phyloP scores from a whole-genome alignment of 2,797 vertebrate species.

The Bufotes viridis region DNA sequence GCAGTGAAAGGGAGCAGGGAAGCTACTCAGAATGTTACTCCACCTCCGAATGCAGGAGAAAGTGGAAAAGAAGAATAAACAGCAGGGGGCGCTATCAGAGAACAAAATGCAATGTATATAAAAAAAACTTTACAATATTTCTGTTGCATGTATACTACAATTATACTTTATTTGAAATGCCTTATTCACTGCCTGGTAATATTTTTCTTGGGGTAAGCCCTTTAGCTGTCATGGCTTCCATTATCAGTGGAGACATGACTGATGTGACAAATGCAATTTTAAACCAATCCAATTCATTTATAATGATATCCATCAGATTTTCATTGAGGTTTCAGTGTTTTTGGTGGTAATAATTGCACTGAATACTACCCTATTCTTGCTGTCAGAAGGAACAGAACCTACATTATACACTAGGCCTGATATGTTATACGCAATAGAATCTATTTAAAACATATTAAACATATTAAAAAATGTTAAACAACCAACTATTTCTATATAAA shows the following conservation, averaged over 20 bases:
- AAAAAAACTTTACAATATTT: no score
- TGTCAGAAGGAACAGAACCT: background rate
- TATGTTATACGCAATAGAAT: background rate
- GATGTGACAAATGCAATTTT: background rate
- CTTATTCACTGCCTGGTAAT: no score
- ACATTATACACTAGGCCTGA: background rate
- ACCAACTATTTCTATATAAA: background rate
- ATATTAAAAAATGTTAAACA: background rate
- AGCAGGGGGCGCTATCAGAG: no score
- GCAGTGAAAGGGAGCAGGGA: no score
- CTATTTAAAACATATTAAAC: background rate
- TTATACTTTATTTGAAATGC: no score
- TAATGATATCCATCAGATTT: background rate
- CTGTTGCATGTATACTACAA: no score
- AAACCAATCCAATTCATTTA: background rate
- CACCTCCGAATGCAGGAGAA: no score
- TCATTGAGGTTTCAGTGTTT: background rate
- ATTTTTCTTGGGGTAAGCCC: no score
- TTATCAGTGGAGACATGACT: background rate
- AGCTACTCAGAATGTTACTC: no score
- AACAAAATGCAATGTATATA: no score
- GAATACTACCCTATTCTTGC: background rate
- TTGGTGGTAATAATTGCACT: background rate
- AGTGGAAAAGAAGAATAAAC: no score
- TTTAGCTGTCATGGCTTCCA: background rate